phyloP scores from a whole-genome alignment of 92 coral and sea anemone genomes.

The Diadumene lineata region DNA sequence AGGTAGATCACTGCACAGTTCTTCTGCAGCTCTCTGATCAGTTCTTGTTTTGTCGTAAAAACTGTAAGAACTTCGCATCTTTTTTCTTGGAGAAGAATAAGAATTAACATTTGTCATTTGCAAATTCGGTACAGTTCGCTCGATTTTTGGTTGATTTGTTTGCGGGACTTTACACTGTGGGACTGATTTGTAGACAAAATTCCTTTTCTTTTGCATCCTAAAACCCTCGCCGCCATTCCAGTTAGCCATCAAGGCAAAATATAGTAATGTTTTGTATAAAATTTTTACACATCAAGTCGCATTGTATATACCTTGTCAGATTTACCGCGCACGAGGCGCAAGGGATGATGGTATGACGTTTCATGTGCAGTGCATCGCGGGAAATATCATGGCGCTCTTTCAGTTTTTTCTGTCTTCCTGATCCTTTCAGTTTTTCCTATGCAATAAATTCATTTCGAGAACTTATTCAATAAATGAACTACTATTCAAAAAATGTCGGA shows the following conservation, averaged over 20 bases:
- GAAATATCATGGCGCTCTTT: no score
- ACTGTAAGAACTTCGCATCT: constrained; percentile 53
- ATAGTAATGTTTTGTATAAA: neutral
- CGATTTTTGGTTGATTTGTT: constrained; percentile 10
- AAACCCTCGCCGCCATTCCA: constrained; percentile 39
- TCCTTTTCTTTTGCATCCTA: constrained; percentile 60
- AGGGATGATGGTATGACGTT: constrained; percentile 19
- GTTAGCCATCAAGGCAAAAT: constrained; percentile 39
- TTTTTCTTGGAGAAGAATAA: constrained; percentile 51
- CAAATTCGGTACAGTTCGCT: constrained; percentile 9
- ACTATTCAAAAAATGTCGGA: no score
- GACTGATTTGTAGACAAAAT: constrained; percentile 66
- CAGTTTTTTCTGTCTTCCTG: no score
- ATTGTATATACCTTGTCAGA: neutral
- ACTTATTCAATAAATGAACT: no score
- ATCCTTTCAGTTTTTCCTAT: no score
- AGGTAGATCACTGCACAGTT: constrained; percentile 67
- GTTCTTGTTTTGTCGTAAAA: constrained; percentile 17
- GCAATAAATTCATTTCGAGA: no score
- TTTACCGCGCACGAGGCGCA: constrained; percentile 34
- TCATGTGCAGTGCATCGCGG: constrained; percentile 6
- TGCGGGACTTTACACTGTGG: constrained; percentile 16
- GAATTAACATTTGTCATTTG: neutral
- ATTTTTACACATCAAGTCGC: neutral
- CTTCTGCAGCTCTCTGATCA: constrained; percentile 61